Evolutionary conservation across 2,888 invertebrate species (phyloP).

Genomic region (Diadromus collaris): DNA sequence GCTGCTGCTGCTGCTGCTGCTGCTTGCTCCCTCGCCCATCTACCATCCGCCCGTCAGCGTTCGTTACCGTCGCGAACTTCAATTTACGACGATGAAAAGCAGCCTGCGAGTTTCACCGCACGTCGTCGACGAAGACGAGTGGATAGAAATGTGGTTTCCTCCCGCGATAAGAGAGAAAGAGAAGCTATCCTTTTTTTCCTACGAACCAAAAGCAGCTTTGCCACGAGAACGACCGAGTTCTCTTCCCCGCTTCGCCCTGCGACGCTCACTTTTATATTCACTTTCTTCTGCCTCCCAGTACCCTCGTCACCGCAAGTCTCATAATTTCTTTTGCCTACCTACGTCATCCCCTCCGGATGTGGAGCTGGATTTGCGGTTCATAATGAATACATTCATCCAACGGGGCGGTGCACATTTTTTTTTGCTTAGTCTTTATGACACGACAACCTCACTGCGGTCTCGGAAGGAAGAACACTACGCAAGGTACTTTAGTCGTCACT

Average conservation of each 20-base stretch:
- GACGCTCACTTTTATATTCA: slow-evolving; percentile 45
- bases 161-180: slow-evolving; percentile 39
- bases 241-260: not conserved
- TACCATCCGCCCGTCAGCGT: slow-evolving; percentile 33
- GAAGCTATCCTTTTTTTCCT: not conserved
- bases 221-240: slow-evolving; percentile 21
- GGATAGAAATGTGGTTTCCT: slow-evolving; percentile 61
- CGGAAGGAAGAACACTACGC: not conserved
- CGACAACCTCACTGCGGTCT: not conserved
- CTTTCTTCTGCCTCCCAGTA: slow-evolving; percentile 22
- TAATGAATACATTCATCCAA: slow-evolving; percentile 66
- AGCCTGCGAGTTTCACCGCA: slow-evolving; percentile 27
- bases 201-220: slow-evolving; percentile 20
- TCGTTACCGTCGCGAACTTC: slow-evolving; percentile 63
- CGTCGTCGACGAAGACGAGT: slow-evolving; percentile 61
- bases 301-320: slow-evolving; percentile 17
- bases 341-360: slow-evolving; percentile 37
- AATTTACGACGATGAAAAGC: slow-evolving; percentile 63
- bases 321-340: slow-evolving; percentile 8
- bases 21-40: not conserved
- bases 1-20: not conserved
- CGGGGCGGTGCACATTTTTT: slow-evolving; percentile 17
- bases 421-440: not conserved
- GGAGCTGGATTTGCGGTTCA: slow-evolving; percentile 61
- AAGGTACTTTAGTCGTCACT: slow-evolving; percentile 6